Conservation (phyloP, 1,140 invertebrate species). For the Drosophila watanabei region DNA sequence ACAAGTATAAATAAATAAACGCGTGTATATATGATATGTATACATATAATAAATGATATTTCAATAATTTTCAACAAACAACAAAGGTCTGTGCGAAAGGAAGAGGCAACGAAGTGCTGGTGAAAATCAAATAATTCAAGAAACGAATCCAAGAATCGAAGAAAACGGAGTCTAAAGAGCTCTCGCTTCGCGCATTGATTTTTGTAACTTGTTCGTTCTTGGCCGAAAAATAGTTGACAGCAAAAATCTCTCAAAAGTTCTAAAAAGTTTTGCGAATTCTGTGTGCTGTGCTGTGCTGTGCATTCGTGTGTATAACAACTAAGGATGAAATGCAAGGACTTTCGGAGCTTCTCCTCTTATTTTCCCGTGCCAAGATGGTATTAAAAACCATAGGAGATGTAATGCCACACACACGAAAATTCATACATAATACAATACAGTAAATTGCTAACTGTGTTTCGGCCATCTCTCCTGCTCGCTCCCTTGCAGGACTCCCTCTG, state of each 20-base stretch:
- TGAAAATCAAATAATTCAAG: slow-evolving; percentile 22
- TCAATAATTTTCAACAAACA: slow-evolving; percentile 76
- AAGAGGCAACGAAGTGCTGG: slow-evolving; percentile 45
- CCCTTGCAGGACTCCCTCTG: slow-evolving; percentile 9
- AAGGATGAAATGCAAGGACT: slow-evolving; percentile 60
- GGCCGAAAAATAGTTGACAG: slow-evolving; percentile 34
- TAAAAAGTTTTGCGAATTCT: slow-evolving; percentile 42
- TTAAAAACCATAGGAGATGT: slow-evolving; percentile 47
- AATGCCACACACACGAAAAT: slow-evolving; percentile 49
- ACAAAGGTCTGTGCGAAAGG: slow-evolving; percentile 49
- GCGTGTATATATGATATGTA: slow-evolving; percentile 55
- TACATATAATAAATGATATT: slow-evolving; percentile 69
- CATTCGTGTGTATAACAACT: slow-evolving; percentile 76
- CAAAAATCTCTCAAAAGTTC: slow-evolving; percentile 23
- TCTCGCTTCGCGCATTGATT: slow-evolving; percentile 42
- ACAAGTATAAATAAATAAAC: slow-evolving; percentile 68
- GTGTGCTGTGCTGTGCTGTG: slow-evolving; percentile 18
- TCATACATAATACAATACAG: slow-evolving; percentile 67
- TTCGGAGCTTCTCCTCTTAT: slow-evolving; percentile 13
- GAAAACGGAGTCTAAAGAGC: slow-evolving; percentile 10
- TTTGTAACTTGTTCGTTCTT: slow-evolving; percentile 25
- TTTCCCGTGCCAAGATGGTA: slow-evolving; percentile 20
- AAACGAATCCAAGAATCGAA: slow-evolving; percentile 9
- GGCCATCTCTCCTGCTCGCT: slow-evolving; percentile 16
- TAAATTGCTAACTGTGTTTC: slow-evolving; percentile 67